These are phyloP conservation scores for Leptoteleia sp. DNA, from an alignment of 1,140 invertebrate genomes.

Conservation along the genomic window DNA sequence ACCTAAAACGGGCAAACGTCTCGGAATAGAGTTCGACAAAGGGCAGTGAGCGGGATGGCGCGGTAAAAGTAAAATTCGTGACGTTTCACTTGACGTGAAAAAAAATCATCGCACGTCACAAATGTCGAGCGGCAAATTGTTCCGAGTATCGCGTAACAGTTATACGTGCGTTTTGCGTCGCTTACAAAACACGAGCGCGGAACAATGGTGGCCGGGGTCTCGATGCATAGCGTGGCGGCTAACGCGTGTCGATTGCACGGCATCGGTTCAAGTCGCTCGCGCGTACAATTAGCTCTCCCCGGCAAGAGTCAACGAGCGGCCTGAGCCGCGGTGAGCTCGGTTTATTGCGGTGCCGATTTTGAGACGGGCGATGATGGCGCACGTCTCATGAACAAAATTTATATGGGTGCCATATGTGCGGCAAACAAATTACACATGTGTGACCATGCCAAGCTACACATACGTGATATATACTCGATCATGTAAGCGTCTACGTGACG, in stretches of 20 bases:
- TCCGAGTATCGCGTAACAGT: conserved; percentile 46
- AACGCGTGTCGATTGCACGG: conserved; percentile 42
- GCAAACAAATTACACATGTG: too few species aligned
- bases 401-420: too few species aligned
- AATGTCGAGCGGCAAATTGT: conserved; percentile 36
- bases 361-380: conserved; percentile 37
- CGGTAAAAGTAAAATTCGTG: too few species aligned
- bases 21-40: neutral
- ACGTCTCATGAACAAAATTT: too few species aligned
- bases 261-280: conserved; percentile 37
- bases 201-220: conserved; percentile 28
- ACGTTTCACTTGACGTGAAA: conserved; percentile 34
- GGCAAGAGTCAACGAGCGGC: conserved; percentile 12
- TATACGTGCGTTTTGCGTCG: conserved; percentile 19
- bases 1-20: neutral
- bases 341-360: conserved; percentile 37
- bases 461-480: too few species aligned
- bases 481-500: too few species aligned
- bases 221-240: conserved; percentile 13
- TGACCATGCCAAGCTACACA: too few species aligned
- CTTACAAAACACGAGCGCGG: conserved; percentile 14
- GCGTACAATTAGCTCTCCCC: conserved; percentile 46
- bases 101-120: conserved; percentile 8
- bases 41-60: too few species aligned
- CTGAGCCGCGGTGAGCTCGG: conserved; percentile 39